Conservation (phyloP, 2,113 vertebrate species). For the Pyxicephalus adspersus region DNA sequence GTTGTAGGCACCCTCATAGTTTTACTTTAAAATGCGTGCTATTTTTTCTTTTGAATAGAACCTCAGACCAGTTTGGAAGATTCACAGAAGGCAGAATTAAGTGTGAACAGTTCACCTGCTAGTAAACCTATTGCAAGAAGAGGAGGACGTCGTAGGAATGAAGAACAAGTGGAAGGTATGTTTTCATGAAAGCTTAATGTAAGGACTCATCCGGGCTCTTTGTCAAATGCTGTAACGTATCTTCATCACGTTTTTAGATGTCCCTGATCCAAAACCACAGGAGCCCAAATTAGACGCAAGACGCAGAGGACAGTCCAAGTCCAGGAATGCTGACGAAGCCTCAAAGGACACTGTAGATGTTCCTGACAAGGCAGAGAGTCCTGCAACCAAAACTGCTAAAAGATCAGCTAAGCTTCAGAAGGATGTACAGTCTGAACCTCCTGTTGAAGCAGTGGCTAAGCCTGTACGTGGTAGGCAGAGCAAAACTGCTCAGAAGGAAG, state of each 20-base stretch:
- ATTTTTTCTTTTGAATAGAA: background rate
- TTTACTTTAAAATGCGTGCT: too few species aligned
- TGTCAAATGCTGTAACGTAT: background rate
- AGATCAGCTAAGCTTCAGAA: constrained; percentile 5
- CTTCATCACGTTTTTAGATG: background rate
- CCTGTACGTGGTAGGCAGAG: background rate
- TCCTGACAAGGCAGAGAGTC: background rate
- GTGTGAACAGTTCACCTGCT: background rate
- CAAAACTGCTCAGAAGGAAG: background rate
- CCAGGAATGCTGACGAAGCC: background rate
- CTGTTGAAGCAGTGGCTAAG: constrained; percentile 2
- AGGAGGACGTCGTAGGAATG: constrained; percentile 8
- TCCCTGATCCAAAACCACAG: constrained; percentile 59
- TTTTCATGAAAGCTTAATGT: background rate
- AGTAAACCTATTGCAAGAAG: background rate
- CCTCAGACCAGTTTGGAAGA: background rate
- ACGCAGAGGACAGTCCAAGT: background rate
- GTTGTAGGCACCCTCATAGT: too few species aligned
- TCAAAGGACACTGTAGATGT: background rate
- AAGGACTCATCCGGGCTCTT: background rate
- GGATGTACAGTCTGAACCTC: background rate
- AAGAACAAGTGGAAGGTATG: constrained; percentile 21
- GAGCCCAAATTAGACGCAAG: constrained; percentile 53
- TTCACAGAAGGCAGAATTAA: background rate
- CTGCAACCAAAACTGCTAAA: background rate